Evolutionary conservation across 64 coral and sea anemone genomes (phyloP).

Genomic region (Montipora capricornis): DNA sequence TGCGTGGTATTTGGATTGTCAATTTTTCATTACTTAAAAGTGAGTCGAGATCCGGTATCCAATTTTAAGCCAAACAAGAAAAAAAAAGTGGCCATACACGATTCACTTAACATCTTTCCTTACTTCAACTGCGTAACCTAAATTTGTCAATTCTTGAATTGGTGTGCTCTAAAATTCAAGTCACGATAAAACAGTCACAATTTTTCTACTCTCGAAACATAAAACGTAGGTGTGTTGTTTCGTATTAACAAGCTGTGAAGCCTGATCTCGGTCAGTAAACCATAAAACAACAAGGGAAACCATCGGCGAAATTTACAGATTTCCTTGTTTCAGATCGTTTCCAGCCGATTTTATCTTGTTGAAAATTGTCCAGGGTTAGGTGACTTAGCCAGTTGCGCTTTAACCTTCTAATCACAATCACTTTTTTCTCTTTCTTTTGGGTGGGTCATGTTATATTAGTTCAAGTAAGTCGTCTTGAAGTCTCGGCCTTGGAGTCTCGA

Average conservation of each 20-base stretch:
- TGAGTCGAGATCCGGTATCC: background rate
- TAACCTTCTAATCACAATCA: background rate
- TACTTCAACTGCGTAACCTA: no score
- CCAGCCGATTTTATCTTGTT: background rate
- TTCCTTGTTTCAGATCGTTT: background rate
- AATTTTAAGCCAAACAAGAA: no score
- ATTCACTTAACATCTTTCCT: no score
- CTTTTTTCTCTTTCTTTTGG: no score
- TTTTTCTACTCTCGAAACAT: background rate
- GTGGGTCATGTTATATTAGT: no score
- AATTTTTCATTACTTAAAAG: background rate
- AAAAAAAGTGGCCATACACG: no score
- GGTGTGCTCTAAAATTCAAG: background rate
- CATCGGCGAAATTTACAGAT: background rate
- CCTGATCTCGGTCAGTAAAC: no score
- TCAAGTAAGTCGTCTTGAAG: no score
- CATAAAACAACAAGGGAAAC: background rate
- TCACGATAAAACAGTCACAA: background rate
- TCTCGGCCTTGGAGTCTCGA: no score
- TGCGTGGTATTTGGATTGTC: background rate
- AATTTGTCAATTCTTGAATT: background rate
- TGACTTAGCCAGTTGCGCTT: background rate
- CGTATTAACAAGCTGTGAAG: no score
- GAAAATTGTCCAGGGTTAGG: background rate
- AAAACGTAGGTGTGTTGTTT: background rate